Base-by-base conservation (phyloP, 2,113 vertebrate species). In the Siniperca chuatsi region DNA sequence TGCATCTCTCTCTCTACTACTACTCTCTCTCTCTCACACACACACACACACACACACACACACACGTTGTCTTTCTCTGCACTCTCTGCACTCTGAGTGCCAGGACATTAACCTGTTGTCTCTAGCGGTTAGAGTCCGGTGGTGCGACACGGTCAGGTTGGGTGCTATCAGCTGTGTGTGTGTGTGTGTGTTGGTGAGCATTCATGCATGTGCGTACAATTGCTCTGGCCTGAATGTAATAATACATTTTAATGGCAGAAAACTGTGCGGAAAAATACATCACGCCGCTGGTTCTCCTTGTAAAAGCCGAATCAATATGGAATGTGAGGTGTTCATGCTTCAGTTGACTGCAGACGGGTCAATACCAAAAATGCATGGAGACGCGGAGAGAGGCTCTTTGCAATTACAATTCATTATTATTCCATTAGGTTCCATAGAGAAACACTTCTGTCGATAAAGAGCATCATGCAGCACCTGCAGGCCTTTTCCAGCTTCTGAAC, bases 331-430 rank as follows among this genome's bases (percentile, higher is more conserved):
- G 81, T 82, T 88, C 83, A 82, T 82, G 89, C 84, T 85, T 79
- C 82, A 66, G 65, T 73, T 80, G 86, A 82, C 85, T 91, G 78
- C 87, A 85, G 79, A 84, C 50, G n/a, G 82, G 85, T 92, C 90
- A 90, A 92, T 92, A 81, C n/a, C 35, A 75, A 81, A 73, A 88
- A 83, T 78, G 69, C 84, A 82, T 20, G 9, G 9, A 66, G 86
- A 81, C 44, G 50, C 55, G 12, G 76, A 71, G 65, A 90, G 69
- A 87, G 70, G 77, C 67, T 83, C 37, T 91, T 65, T 79, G 84
- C 76, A 82, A 82, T 91, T 89, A 83, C 83, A 79, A 74, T 84
- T 92, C 84, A 89, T 94, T 89, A 92, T 88, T 80, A 91, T 87
- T 89, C 91, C 87, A 90, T 91, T 78, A 89, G 65, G 83, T 78